Base-by-base conservation (phyloP, 1,140 invertebrate genomes). In the Lordiphosa stackelbergi region DNA sequence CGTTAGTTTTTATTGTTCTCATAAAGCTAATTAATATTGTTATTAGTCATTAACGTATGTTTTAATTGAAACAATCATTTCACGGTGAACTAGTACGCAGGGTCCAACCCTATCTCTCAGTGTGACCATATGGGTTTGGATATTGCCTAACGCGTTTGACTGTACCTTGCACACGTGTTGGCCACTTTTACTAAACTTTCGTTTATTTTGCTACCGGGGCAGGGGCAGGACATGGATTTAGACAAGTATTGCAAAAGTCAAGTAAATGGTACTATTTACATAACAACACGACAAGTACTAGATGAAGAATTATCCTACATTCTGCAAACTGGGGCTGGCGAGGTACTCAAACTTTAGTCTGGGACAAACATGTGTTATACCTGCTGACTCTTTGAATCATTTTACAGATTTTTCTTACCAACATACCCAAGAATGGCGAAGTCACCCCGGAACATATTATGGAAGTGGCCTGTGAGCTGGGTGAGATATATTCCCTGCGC, bases 401-500 rank as follows among this genome's bases (percentile, higher is more conserved):
- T 55, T 16, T 42, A 1, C 48, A 83, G 77, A 5, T 83, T 0
- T 85, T 35, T 34, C 37, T 83, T 0, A 22, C 5, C 0, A 1
- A 12, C 8, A 71, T 77, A 19, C 11, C 42, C 2, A 52, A 12
- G 5, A 4, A 7, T 0, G 31, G 2, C 11, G 13, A 13, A 0
- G 31, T 10, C 11, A 37, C 47, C 0, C 24, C 53, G 2, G 58
- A 73, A 0, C 19, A 38, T 9, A 49, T 84, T 4, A 54, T 71
- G 34, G 1, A 43, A 5, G 28, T 71, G 28, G 69, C 58, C 12
- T 10, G 41, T 1, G 5, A 46, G 1, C 31, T 84, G 37, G 79
- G 73, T 4, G 66, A 71, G 1, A 28, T 84, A 4, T 84, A 60
- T 28, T 11, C 34, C 5, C 45, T 84, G 2, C 73, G 78, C n/a